These are phyloP conservation scores for Ophonus ardosiacus DNA, from an alignment of 2,888 invertebrate species.

Conservation along the genomic window DNA sequence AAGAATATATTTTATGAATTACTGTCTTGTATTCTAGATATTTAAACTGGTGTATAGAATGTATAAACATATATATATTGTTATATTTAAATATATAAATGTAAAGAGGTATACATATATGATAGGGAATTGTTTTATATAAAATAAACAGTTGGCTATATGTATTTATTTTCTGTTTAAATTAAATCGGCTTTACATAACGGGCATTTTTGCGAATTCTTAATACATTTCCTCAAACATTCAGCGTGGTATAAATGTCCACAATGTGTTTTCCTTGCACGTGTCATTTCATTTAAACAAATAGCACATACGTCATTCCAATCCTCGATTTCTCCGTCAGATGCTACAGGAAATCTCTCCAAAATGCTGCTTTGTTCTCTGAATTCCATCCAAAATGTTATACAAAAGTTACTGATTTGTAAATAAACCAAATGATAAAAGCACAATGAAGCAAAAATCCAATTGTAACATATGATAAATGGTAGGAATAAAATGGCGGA, in stretches of 20 bases:
- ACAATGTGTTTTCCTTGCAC: conserved; percentile 87
- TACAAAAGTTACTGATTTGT: conserved; percentile 78
- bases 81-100: too few species aligned
- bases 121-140: not conserved
- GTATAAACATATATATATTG: too few species aligned
- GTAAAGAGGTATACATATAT: too few species aligned
- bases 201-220: conserved; percentile 84
- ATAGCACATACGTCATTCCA: conserved; percentile 89
- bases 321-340: conserved; percentile 80
- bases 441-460: conserved; percentile 77
- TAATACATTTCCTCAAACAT: conserved; percentile 85
- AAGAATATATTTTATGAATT: too few species aligned
- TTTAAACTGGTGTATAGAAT: too few species aligned
- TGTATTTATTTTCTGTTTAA: not conserved
- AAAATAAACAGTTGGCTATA: not conserved
- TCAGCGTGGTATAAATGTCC: conserved; percentile 88
- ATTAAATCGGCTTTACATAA: conserved; percentile 80
- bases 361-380: conserved; percentile 71
- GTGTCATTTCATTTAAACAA: conserved; percentile 83
- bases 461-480: not conserved
- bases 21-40: too few species aligned
- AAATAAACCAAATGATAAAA: conserved; percentile 81
- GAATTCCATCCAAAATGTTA: conserved; percentile 72
- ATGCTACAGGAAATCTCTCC: conserved; percentile 77
- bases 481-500: conserved; percentile 77